These are phyloP conservation scores for Tangara arthus DNA, from an alignment of 2,797 vertebrate genomes.

Conservation along the genomic window DNA sequence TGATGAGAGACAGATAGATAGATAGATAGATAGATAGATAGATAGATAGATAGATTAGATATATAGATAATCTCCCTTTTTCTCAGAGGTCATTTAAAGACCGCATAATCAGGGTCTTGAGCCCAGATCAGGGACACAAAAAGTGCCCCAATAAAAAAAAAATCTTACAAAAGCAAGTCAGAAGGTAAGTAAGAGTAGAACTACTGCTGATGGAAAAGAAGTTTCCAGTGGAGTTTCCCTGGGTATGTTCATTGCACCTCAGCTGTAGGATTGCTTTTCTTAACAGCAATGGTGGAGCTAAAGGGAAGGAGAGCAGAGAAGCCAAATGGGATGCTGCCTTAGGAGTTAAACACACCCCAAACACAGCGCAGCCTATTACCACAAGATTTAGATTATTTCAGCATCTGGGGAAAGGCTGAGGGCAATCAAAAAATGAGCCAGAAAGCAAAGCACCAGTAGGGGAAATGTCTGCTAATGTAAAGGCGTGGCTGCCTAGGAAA, in stretches of 20 bases:
- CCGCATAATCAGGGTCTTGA: not conserved
- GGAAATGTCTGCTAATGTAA: conserved; percentile 11
- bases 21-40: too few relatives aligned
- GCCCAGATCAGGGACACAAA: not conserved
- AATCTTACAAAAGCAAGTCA: not conserved
- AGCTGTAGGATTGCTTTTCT: not conserved
- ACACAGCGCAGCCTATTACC: not conserved
- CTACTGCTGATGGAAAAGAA: not conserved
- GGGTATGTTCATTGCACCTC: fast-evolving
- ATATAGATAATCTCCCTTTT: not conserved
- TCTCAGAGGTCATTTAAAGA: not conserved
- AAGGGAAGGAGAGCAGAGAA: not conserved
- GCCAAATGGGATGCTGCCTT: not conserved
- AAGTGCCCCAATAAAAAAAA: not conserved
- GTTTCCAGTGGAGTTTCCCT: not conserved
- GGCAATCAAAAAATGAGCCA: not conserved
- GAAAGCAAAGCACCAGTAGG: not conserved
- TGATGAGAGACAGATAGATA: not conserved
- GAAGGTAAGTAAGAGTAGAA: not conserved
- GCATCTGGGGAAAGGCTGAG: not conserved
- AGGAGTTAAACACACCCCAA: not conserved
- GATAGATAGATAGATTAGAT: too few relatives aligned
- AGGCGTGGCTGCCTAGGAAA: not conserved
- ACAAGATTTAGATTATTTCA: not conserved
- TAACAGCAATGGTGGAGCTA: not conserved